These are phyloP conservation scores for Morone chrysops DNA, from an alignment of 2,113 vertebrate genomes.

Conservation along the genomic window DNA sequence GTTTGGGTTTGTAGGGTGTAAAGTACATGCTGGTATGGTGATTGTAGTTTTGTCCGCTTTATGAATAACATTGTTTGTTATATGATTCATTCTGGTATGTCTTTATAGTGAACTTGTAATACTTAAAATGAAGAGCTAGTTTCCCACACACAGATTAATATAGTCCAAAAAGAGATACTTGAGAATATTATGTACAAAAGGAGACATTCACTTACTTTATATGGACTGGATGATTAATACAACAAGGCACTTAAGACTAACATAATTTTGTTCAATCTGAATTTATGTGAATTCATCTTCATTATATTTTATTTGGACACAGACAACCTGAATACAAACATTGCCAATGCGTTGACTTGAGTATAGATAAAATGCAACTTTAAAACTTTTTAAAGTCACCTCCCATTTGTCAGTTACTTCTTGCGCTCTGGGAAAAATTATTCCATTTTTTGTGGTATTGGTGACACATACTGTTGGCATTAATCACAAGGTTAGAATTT, in stretches of 20 bases:
- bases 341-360: not conserved
- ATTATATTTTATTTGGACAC: not conserved
- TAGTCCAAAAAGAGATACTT: not conserved
- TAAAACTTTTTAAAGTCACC: not conserved
- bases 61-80: not conserved
- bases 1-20: not conserved
- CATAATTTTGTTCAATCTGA: not conserved
- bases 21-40: constrained; percentile 11
- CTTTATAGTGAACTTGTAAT: not conserved
- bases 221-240: not conserved
- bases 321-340: not conserved
- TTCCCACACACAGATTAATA: not conserved
- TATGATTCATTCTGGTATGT: constrained; percentile 22
- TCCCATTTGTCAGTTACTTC: constrained; percentile 1
- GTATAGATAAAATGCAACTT: not conserved
- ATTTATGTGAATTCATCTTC: not conserved
- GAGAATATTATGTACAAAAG: not conserved
- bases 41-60: constrained; percentile 23
- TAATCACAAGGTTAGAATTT: not conserved
- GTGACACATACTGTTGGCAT: constrained; percentile 33
- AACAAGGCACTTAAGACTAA: not conserved
- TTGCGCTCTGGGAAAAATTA: not conserved
- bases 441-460: not conserved
- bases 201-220: too few species aligned
- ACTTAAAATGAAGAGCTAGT: not conserved